Evolutionary conservation across 2,113 vertebrate species (phyloP).

Genomic region (Rhea pennata): DNA sequence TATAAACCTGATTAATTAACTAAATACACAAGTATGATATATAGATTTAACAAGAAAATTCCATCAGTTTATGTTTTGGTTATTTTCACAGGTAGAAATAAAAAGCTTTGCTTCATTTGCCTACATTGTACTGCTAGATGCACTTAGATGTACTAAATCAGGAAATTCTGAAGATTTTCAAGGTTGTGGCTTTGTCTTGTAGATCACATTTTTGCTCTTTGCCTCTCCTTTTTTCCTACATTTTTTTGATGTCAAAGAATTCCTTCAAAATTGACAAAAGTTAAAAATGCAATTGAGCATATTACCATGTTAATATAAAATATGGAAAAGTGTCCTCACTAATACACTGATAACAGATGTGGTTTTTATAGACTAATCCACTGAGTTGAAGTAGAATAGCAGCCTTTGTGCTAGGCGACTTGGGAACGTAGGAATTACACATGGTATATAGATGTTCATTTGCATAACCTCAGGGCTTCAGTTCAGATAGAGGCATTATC

Average conservation of each 20-base stretch:
- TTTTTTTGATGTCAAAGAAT: not conserved
- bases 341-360: conserved; percentile 1
- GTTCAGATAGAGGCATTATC: not conserved
- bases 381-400: not conserved
- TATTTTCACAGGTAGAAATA: not conserved
- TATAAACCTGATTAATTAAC: not conserved
- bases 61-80: not conserved
- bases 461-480: not conserved
- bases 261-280: not conserved
- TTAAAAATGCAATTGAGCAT: not conserved
- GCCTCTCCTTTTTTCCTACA: not conserved
- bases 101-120: not conserved
- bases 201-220: not conserved
- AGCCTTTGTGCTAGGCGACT: not conserved
- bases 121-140: not conserved
- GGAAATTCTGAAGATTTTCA: not conserved
- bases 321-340: not conserved
- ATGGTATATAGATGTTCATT: not conserved
- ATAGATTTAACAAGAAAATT: not conserved
- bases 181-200: not conserved
- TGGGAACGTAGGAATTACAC: not conserved
- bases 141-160: not conserved
- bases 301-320: conserved; percentile 20
- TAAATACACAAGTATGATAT: not conserved
- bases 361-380: not conserved